Evolutionary conservation across 2,888 invertebrate genomes (phyloP), one percentile per base, ranked within the genome.

Genomic region (Ennomos erosarius): DNA sequence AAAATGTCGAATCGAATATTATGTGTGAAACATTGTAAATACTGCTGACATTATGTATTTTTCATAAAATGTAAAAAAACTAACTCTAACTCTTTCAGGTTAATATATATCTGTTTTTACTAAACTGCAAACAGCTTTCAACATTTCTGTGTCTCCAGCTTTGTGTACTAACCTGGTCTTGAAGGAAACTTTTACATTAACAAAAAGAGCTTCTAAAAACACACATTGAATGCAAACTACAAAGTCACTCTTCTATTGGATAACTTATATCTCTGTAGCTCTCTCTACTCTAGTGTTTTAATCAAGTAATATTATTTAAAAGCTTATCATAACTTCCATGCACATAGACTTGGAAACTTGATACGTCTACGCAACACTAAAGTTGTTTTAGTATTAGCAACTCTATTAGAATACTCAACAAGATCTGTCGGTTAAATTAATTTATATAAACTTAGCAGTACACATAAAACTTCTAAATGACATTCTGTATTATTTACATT

Each of bases 71-170:
- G 66, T 72, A 74, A 46, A 55, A 26, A 54, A 60, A 51, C 76
- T 79, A 75, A 81, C 74, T 71, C 71, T 73, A 74, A 76, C 78
- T 76, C 82, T 90, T 90, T 87, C 90, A 90, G 90, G 90, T 89
- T 82, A 87, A 84, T 80, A 80, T 68, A 72, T 70, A 68, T 67
- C 68, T 55, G 56, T 74, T 75, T 71, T 70, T 65, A 65, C 69
- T 71, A 65, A 73, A 73, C 70, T 74, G 79, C 79, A 78, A 73
- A 65, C 77, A 83, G 83, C 82, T 90, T 90, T 85, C 74, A 69
- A 79, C 78, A 62, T 78, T 78, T 87, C 74, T 83, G 74, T 85
- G 79, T 89, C 84, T 88, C 79, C 85, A 89, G 88, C 88, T 89
- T 59, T 90, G 80, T 90, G 84, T 90, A 83, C 78, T 84, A 78